Evolutionary conservation across 2,888 invertebrate genomes (phyloP), one percentile per base, ranked within the genome.

Genomic region (Mesorhabditis spiculigera): DNA sequence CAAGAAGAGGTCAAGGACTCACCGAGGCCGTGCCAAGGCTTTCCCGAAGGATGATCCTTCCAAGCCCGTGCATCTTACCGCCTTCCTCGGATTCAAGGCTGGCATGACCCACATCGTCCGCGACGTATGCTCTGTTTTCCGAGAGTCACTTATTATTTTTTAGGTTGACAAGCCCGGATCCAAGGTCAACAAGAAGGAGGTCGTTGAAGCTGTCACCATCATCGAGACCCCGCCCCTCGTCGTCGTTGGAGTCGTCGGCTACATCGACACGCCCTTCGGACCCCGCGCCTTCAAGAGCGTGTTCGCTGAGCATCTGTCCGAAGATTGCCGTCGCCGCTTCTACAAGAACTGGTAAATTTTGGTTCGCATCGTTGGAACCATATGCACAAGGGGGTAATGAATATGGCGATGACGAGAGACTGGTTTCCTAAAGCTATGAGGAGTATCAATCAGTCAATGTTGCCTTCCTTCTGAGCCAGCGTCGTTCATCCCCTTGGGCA

Each of bases 121-220:
- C 82, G 98, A 98, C 89, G 96, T 76, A 50, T 50, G 58, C 8
- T 1, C 58, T 50, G 50, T 13, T 50, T 50, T 50, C n/a, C n/a
- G 1, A 2, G 8, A 50, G 58, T 10, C 58, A 3, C 58, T n/a
- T 50, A 50, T 50, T 2, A 13, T 50, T 68, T 10, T 8, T 44
- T 65, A 75, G 75, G 78, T 85, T 74, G 86, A 86, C 76, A 86
- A 86, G 79, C 83, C 85, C 62, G 86, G 86, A 87, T 89, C 88
- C 94, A 96, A 98, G 90, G 92, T 96, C 76, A 96, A 99, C 90
- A 98, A 98, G 89, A 99, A 99, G 89, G 98, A 99, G 89, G 94
- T 98, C 73, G 96, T 98, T 43, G 98, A 99, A 88, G 94, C 95
- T 65, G 98, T 99, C 4, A 98, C 98, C 43, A 92, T 99, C 85